Evolutionary conservation across 92 coral and sea anemone species (phyloP).

Genomic region (Zoanthus solanderi): DNA sequence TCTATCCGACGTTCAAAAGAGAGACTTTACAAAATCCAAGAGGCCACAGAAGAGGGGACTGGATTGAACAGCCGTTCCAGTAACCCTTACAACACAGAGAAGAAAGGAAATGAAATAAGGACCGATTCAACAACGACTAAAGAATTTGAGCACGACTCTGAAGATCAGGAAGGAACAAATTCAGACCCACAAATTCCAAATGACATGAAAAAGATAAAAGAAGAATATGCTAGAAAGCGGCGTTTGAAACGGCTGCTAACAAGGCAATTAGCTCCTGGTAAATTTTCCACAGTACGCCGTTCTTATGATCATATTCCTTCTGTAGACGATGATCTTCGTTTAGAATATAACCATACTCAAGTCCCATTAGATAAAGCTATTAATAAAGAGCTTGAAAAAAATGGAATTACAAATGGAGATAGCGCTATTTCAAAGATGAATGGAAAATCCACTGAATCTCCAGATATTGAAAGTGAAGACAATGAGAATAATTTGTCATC

Average conservation of each 20-base stretch:
- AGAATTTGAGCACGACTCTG: conserved; percentile 18
- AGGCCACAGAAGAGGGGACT: conserved; percentile 74
- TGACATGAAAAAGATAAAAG: conserved; percentile 47
- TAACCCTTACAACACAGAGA: neutral
- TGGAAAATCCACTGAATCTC: conserved; percentile 1
- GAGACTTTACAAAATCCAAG: conserved; percentile 83
- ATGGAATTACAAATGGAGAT: conserved; percentile 3
- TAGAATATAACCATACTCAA: neutral
- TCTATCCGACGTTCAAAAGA: conserved; percentile 90
- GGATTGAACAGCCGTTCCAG: conserved; percentile 46
- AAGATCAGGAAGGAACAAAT: conserved; percentile 40
- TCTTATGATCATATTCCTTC: conserved; percentile 64
- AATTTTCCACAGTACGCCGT: conserved; percentile 81
- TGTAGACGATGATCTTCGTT: conserved; percentile 62
- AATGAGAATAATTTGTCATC: neutral
- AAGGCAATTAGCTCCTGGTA: conserved; percentile 72
- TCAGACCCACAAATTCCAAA: conserved; percentile 24
- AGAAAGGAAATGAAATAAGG: neutral
- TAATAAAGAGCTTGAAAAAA: neutral
- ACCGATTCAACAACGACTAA: neutral
- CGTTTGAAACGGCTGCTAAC: conserved; percentile 59
- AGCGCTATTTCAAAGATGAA: conserved; percentile 35
- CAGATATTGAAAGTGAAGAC: neutral
- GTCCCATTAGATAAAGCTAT: neutral
- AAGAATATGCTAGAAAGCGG: conserved; percentile 48